Percentiles rank a stretch among this genome's conserved stretches.
Evolutionary conservation across 1,140 invertebrate species (phyloP).

Genomic region (Sitobion miscanthi): DNA sequence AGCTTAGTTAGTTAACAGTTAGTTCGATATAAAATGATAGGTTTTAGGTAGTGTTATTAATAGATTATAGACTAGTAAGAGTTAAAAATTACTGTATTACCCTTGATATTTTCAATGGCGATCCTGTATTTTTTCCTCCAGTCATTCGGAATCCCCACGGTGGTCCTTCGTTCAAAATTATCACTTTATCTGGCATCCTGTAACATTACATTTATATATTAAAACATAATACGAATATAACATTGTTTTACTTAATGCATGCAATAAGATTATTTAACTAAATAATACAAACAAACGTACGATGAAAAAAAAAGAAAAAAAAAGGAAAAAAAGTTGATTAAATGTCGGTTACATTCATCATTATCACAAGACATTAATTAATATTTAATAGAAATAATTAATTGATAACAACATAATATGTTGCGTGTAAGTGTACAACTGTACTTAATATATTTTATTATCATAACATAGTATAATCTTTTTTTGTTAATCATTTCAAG

Average conservation of each 20-base stretch:
- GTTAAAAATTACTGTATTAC: constrained; percentile 67
- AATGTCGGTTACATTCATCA: neutral
- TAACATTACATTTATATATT: neutral
- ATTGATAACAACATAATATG: neutral
- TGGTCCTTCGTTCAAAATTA: constrained; percentile 78
- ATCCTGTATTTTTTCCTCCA: constrained; percentile 76
- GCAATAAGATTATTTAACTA: neutral
- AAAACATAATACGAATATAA: neutral
- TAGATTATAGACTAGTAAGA: neutral
- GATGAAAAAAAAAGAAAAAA: neutral
- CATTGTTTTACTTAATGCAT: neutral
- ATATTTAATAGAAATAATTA: too few relatives aligned
- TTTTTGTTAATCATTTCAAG: too few relatives aligned
- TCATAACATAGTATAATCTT: neutral
- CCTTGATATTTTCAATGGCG: constrained; percentile 78
- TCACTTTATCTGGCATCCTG: constrained; percentile 72
- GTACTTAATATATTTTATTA: neutral
- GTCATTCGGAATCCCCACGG: constrained; percentile 91
- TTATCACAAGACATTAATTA: too few relatives aligned
- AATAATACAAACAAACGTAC: neutral
- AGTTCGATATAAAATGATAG: neutral
- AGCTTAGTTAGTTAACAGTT: neutral
- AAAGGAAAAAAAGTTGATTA: neutral
- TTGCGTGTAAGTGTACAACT: neutral
- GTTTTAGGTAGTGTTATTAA: neutral